A percentile compares a stretch with the other conserved stretches of the same genome.
Evolutionary conservation across 2,797 vertebrate species (phyloP).

Genomic region (Centropyge bicolor): DNA sequence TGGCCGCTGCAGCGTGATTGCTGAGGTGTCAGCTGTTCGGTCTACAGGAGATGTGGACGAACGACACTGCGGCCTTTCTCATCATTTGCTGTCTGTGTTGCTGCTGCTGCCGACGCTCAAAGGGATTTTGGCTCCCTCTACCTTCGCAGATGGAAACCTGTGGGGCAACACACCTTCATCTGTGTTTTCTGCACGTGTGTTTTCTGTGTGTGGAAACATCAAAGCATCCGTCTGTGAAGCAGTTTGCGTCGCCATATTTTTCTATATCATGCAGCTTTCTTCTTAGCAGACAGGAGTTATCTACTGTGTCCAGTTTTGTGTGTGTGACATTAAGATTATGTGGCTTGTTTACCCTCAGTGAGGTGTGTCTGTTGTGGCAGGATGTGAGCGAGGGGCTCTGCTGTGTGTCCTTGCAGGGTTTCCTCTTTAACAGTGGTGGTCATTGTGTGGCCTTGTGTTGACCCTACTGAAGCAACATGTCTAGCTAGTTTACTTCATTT

Average conservation of each 20-base stretch:
- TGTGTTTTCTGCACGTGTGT: not conserved
- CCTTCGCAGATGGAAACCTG: constrained; percentile 23
- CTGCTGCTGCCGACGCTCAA: not conserved
- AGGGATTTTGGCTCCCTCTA: constrained; percentile 48
- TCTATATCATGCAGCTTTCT: not conserved
- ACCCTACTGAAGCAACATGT: not conserved
- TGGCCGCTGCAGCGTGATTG: constrained; percentile 43
- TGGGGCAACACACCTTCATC: constrained; percentile 1
- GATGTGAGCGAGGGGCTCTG: constrained; percentile 3
- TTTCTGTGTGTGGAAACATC: not conserved
- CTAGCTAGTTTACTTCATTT: not conserved
- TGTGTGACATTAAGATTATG: not conserved
- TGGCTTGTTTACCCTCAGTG: constrained; percentile 14
- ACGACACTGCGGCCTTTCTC: constrained; percentile 24
- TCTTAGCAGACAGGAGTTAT: not conserved
- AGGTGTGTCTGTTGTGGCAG: constrained; percentile 22
- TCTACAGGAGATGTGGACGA: constrained; percentile 41
- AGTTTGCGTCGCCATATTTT: not conserved
- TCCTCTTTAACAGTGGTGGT: not conserved
- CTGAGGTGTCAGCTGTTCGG: constrained; percentile 65
- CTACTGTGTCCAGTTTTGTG: not conserved
- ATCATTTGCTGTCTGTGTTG: constrained; percentile 20
- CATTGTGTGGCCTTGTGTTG: not conserved
- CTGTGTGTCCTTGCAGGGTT: not conserved
- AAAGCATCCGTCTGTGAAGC: not conserved